Conservation (phyloP, 2,113 vertebrate genomes). For the Lampris incognitus region DNA sequence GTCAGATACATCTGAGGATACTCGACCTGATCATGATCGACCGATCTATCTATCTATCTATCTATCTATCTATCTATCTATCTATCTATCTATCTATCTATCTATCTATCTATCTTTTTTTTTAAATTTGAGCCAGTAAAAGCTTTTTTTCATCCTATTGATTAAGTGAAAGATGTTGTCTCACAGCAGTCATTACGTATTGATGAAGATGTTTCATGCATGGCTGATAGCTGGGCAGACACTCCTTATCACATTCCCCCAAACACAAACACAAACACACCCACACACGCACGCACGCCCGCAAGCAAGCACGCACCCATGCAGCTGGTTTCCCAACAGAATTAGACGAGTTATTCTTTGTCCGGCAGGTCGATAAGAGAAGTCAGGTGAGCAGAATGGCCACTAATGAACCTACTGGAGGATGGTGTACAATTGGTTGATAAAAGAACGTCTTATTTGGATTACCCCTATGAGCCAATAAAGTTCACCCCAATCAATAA, state of each 20-base stretch:
- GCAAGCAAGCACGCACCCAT: neutral
- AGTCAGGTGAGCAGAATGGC: conserved; percentile 29
- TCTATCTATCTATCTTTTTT: neutral
- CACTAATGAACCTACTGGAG: conserved; percentile 31
- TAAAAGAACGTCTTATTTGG: conserved; percentile 3
- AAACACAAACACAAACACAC: neutral
- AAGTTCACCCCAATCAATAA: neutral
- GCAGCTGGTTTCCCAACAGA: neutral
- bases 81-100: too few species aligned
- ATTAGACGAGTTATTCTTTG: conserved; percentile 40
- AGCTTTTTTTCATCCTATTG: neutral
- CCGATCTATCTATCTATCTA: neutral
- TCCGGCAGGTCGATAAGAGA: conserved; percentile 25
- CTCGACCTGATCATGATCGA: too few species aligned
- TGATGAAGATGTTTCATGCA: conserved; percentile 39
- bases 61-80: neutral
- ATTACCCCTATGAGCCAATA: conserved; percentile 14
- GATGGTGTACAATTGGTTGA: conserved; percentile 22
- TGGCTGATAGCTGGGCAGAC: neutral
- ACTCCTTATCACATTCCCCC: neutral
- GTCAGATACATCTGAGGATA: too few species aligned
- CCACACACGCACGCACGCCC: neutral
- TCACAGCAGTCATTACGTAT: conserved; percentile 32
- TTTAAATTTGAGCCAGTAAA: conserved; percentile 9
- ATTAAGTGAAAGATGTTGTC: conserved; percentile 7